A percentile compares a stretch with the other conserved stretches of the same genome.
These are phyloP conservation scores for Aegithalos caudatus DNA, from an alignment of 2,113 vertebrate genomes.

Conservation along the genomic window DNA sequence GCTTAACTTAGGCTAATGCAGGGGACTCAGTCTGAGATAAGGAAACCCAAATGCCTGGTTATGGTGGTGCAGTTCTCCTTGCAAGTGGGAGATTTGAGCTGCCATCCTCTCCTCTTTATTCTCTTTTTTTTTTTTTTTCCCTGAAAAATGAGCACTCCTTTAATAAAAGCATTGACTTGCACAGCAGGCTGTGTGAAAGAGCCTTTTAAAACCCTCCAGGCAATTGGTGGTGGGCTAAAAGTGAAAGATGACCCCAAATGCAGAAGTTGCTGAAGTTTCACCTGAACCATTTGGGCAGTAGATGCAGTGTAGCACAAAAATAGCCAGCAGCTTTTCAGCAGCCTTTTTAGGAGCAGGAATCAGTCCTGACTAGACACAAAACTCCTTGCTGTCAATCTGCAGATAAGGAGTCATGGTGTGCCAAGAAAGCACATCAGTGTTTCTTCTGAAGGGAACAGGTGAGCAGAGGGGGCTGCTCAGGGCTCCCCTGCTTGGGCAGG, in stretches of 20 bases:
- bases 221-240: neutral
- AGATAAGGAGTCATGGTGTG: neutral
- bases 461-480: neutral
- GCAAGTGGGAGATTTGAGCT: neutral
- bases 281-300: neutral
- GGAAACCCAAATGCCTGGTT: neutral
- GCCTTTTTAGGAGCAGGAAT: neutral
- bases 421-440: neutral
- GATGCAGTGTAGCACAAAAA: neutral
- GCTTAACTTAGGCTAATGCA: neutral
- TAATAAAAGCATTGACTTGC: neutral
- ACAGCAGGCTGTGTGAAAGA: neutral
- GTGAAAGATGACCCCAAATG: neutral
- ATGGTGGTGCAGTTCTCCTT: neutral
- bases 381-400: fast-evolving
- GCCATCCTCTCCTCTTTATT: neutral
- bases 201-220: neutral
- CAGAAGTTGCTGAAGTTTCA: neutral
- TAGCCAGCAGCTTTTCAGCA: neutral
- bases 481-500: neutral
- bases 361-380: neutral
- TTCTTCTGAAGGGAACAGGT: neutral
- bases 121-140: neutral
- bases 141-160: neutral
- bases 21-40: neutral